Evolutionary conservation across 1,140 invertebrate genomes (phyloP).

Genomic region (Zaprionus davidi): DNA sequence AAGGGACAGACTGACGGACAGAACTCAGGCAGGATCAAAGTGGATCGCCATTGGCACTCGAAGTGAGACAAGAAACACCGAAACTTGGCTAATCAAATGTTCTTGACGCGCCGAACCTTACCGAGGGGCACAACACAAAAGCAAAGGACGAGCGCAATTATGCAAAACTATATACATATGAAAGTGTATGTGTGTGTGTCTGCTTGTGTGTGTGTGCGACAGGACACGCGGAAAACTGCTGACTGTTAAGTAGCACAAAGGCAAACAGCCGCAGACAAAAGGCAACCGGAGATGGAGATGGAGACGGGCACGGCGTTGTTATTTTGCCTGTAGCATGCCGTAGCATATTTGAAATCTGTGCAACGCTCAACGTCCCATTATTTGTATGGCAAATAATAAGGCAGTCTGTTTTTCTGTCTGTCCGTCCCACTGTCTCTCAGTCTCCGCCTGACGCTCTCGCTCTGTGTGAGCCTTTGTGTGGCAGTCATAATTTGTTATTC

Average conservation of each 20-base stretch:
- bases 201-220: constrained; percentile 42
- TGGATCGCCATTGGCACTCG: constrained; percentile 56
- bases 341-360: constrained; percentile 75
- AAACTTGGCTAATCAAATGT: constrained; percentile 76
- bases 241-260: constrained; percentile 81
- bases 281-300: constrained; percentile 53
- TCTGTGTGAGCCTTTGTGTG: constrained; percentile 65
- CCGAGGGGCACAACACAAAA: constrained; percentile 23
- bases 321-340: constrained; percentile 35
- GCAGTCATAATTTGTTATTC: constrained; percentile 81
- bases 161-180: constrained; percentile 45
- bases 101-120: constrained; percentile 50
- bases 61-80: constrained; percentile 67
- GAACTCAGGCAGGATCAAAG: constrained; percentile 39
- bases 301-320: constrained; percentile 6
- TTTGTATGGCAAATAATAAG: constrained; percentile 80
- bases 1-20: not conserved
- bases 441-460: not conserved
- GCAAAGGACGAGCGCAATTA: constrained; percentile 45
- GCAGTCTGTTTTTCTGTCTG: constrained; percentile 38
- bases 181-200: constrained; percentile 1
- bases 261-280: constrained; percentile 81
- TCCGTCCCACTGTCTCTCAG: constrained; percentile 11
- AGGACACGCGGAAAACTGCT: constrained; percentile 67
- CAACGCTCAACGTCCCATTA: constrained; percentile 72